phyloP scores from a whole-genome alignment of 2,888 invertebrate genomes.

The Trissonchulus latispiculum region DNA sequence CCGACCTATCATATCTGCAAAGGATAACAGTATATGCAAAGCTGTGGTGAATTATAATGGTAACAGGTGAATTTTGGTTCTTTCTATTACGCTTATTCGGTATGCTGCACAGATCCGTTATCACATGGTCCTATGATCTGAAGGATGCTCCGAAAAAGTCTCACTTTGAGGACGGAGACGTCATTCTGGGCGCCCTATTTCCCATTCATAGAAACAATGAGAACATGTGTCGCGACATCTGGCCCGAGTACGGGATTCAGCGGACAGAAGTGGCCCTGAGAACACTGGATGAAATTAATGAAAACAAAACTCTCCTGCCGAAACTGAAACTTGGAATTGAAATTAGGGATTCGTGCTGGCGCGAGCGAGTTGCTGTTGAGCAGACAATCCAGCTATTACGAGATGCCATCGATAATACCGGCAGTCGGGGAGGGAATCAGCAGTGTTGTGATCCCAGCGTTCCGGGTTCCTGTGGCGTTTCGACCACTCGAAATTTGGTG shows the following conservation, averaged over 20 bases:
- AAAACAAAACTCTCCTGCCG: conserved; percentile 53
- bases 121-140: background rate
- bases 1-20: no score
- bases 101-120: background rate
- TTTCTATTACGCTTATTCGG: conserved; percentile 15
- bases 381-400: conserved; percentile 54
- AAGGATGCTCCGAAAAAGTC: background rate
- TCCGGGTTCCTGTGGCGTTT: background rate
- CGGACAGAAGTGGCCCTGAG: conserved; percentile 51
- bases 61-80: conserved; percentile 9
- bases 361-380: conserved; percentile 65
- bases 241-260: conserved; percentile 66
- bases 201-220: conserved; percentile 32
- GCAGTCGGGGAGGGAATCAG: background rate
- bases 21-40: no score
- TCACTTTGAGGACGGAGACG: conserved; percentile 18
- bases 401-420: conserved; percentile 28
- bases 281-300: conserved; percentile 58
- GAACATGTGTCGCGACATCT: conserved; percentile 55
- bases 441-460: background rate
- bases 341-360: conserved; percentile 70
- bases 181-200: conserved; percentile 25
- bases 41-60: no score
- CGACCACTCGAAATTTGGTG: conserved; percentile 47
- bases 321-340: conserved; percentile 57